Conservation (phyloP, 2,113 vertebrate genomes). For the Erinaceus europaeus region DNA sequence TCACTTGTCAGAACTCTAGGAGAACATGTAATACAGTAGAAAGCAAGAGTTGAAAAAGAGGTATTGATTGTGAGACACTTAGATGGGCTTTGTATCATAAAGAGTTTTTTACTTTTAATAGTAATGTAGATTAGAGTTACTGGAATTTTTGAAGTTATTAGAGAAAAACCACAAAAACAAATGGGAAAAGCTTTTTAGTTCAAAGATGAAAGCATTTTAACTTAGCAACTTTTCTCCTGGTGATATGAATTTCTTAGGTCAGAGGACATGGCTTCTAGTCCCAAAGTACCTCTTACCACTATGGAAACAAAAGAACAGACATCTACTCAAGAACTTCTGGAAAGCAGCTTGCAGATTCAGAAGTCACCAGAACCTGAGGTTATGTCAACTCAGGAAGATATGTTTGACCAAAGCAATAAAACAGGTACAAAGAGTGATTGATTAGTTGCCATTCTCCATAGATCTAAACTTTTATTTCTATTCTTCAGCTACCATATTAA, state of each 20-base stretch:
- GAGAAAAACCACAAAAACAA: conserved; percentile 10
- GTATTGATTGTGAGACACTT: background rate
- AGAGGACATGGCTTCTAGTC: conserved; percentile 82
- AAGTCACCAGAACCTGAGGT: conserved; percentile 80
- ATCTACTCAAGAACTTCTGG: conserved; percentile 72
- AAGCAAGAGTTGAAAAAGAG: conserved; percentile 19
- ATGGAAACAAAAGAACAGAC: conserved; percentile 54
- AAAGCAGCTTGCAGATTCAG: conserved; percentile 72
- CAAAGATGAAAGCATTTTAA: conserved; percentile 41
- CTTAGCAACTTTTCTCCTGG: conserved; percentile 18
- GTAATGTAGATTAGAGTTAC: background rate
- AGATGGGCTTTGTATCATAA: background rate
- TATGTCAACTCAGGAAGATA: conserved; percentile 91
- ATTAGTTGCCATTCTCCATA: background rate
- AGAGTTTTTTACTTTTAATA: conserved; percentile 34
- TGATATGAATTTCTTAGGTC: conserved; percentile 70
- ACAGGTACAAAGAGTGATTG: conserved; percentile 73
- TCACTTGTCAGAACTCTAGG: background rate
- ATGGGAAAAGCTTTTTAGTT: background rate
- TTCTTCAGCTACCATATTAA: conserved; percentile 5
- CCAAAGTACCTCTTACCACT: conserved; percentile 67
- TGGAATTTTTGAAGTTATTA: conserved; percentile 25
- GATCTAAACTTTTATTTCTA: conserved; percentile 12
- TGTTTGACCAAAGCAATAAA: conserved; percentile 85
- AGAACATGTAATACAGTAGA: background rate